phyloP scores from a whole-genome alignment of 2,797 vertebrate species.

The Sphenodon punctatus region DNA sequence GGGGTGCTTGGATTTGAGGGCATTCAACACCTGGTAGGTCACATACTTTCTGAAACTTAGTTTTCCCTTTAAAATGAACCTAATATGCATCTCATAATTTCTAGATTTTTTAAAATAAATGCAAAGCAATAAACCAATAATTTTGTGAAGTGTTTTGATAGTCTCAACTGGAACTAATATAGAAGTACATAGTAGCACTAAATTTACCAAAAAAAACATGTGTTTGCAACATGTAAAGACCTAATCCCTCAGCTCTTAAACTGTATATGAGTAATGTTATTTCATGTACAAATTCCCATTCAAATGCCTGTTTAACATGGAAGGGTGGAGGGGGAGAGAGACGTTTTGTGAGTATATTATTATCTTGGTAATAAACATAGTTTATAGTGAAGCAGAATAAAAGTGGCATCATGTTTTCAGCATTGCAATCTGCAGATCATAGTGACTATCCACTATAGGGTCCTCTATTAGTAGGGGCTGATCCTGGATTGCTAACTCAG shows the following conservation, averaged over 20 bases:
- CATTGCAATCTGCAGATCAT: background rate
- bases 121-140: too few species aligned
- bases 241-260: background rate
- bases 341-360: too few species aligned
- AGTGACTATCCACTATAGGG: background rate
- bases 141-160: background rate
- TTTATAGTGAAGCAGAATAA: background rate
- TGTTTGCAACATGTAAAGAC: background rate
- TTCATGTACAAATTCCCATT: background rate
- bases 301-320: too few species aligned
- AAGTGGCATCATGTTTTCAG: background rate
- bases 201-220: background rate
- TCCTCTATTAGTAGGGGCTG: background rate
- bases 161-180: rapidly evolving
- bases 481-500: background rate
- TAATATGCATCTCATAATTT: too few species aligned
- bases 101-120: too few species aligned
- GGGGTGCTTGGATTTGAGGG: background rate
- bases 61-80: too few species aligned
- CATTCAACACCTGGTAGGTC: background rate
- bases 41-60: too few species aligned
- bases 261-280: background rate
- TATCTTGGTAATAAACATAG: background rate
- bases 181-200: background rate
- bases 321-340: too few species aligned